phyloP scores from a whole-genome alignment of 2,888 invertebrate genomes.

The Escarpia spicata region DNA sequence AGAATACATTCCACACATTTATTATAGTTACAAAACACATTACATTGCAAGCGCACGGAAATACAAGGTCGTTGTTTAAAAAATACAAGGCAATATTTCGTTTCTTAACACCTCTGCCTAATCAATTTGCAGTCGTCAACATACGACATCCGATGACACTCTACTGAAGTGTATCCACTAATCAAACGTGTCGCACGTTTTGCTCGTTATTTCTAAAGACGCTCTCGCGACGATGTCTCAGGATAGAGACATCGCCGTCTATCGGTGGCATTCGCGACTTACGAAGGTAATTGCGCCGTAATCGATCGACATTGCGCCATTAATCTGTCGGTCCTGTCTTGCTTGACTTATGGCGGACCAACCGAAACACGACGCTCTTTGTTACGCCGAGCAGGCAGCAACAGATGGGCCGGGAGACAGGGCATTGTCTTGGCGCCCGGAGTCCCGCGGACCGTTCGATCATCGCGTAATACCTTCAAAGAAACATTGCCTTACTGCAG shows the following conservation, averaged over 20 bases:
- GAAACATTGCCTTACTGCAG: slow-evolving; percentile 6
- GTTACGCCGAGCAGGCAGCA: neutral
- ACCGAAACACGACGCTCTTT: slow-evolving; percentile 13
- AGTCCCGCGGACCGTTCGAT: neutral
- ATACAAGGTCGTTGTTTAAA: neutral
- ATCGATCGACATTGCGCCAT: slow-evolving; percentile 6
- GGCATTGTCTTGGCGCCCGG: slow-evolving; percentile 13
- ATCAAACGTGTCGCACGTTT: neutral
- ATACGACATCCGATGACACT: neutral
- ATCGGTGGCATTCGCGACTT: neutral
- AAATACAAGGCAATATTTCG: neutral
- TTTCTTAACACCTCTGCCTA: neutral
- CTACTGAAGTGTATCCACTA: neutral
- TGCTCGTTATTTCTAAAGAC: slow-evolving; percentile 7
- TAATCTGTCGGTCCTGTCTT: neutral
- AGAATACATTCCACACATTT: too few species aligned
- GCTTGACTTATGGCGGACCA: neutral
- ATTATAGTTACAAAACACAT: too few species aligned
- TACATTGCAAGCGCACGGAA: too few species aligned
- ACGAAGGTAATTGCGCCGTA: slow-evolving; percentile 6
- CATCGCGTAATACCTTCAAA: slow-evolving; percentile 16
- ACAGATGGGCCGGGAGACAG: slow-evolving; percentile 16
- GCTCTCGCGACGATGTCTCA: neutral
- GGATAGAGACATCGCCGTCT: neutral
- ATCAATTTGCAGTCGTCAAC: neutral